Evolutionary conservation across 37 sponge, comb jelly and placozoan species (phyloP).

Genomic region (Axinella damicornis): DNA sequence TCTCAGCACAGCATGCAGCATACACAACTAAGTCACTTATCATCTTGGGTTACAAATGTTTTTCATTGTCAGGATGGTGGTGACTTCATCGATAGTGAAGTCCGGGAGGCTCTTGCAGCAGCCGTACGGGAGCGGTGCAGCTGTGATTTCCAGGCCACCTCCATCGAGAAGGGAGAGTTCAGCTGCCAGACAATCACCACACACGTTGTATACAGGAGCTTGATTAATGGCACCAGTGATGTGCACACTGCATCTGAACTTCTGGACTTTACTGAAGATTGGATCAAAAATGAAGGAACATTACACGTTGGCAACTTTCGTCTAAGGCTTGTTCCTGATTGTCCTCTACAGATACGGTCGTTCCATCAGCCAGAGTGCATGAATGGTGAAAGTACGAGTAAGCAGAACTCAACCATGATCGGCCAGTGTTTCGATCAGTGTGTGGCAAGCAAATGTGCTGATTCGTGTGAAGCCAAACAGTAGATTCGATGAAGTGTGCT

Average conservation of each 20-base stretch:
- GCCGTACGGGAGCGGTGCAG: background rate
- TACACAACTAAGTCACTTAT: too few relatives aligned
- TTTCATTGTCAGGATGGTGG: too few relatives aligned
- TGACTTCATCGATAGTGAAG: too few relatives aligned
- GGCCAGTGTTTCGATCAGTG: too few relatives aligned
- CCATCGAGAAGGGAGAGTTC: slow-evolving; percentile 9
- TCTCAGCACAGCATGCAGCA: too few relatives aligned
- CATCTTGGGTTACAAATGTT: too few relatives aligned
- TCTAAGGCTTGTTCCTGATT: background rate
- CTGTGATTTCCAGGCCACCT: slow-evolving; percentile 5
- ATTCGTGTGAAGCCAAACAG: background rate
- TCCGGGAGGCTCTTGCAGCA: background rate
- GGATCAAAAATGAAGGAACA: background rate
- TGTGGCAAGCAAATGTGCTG: background rate
- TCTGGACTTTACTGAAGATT: background rate
- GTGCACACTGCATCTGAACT: background rate
- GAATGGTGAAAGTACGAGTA: too few relatives aligned
- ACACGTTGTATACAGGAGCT: background rate
- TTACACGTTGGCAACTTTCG: background rate
- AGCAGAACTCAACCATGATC: too few relatives aligned
- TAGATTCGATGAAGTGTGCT: too few relatives aligned
- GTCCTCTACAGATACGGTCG: too few relatives aligned
- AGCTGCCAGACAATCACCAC: slow-evolving; percentile 7
- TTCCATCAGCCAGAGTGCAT: too few relatives aligned
- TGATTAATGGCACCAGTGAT: slow-evolving; percentile 16